A percentile compares a stretch with the other conserved stretches of the same genome.
Conservation (phyloP, 2,888 invertebrate genomes). For the Diadegma fenestrale region DNA sequence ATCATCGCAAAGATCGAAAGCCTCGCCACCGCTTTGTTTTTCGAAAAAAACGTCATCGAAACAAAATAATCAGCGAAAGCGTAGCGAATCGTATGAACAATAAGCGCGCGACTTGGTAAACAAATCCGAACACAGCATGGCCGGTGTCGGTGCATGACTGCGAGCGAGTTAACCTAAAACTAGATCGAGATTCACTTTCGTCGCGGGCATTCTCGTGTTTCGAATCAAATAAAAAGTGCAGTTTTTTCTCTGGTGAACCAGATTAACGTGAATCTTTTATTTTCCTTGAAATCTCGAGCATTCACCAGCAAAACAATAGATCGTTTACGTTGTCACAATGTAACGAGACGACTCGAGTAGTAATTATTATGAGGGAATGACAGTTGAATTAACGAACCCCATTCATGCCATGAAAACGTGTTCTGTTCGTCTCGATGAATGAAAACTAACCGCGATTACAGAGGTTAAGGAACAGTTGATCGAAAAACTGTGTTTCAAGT, state of each 20-base stretch:
- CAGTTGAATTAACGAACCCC: no score
- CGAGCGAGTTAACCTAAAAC: no score
- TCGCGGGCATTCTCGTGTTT: no score
- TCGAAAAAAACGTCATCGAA: no score
- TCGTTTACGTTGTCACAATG: not conserved
- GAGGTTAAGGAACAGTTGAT: not conserved
- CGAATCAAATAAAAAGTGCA: no score
- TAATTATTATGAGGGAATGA: not conserved
- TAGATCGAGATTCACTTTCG: no score
- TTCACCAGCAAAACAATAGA: not conserved
- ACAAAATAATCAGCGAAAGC: no score
- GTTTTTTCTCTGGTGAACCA: no score
- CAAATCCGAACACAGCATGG: not conserved
- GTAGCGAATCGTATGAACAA: not conserved
- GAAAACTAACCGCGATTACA: not conserved
- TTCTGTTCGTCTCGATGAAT: not conserved
- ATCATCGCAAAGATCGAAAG: no score
- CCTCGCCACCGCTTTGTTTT: no score
- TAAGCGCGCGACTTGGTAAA: not conserved
- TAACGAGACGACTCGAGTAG: not conserved
- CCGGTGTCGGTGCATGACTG: not conserved
- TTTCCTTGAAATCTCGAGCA: no score
- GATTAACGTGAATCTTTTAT: no score
- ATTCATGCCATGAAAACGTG: not conserved
- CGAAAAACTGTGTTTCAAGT: not conserved